Evolutionary conservation across 2,797 vertebrate genomes (phyloP).

Genomic region (Calcarius lapponicus): DNA sequence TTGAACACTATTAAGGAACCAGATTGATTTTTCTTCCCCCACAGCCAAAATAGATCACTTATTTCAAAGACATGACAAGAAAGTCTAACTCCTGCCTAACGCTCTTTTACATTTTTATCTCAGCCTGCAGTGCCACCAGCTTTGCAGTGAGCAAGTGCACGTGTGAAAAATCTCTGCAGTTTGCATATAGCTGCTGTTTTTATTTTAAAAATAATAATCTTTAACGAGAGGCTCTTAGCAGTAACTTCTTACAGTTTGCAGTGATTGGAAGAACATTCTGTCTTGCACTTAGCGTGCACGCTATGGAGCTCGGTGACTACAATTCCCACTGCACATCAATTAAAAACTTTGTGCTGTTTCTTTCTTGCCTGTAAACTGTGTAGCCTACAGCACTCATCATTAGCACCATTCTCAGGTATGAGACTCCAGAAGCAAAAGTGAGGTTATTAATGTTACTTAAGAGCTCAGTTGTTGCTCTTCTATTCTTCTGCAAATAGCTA

Average conservation of each 20-base stretch:
- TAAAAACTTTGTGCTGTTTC: constrained; percentile 48
- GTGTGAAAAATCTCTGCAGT: not conserved
- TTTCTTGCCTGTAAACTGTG: not conserved
- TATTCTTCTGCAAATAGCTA: constrained; percentile 71
- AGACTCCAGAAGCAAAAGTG: constrained; percentile 38
- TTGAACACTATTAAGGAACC: constrained; percentile 37
- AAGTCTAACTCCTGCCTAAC: constrained; percentile 18
- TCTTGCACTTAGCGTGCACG: constrained; percentile 8
- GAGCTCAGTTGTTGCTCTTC: constrained; percentile 61
- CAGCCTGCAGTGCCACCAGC: constrained; percentile 29
- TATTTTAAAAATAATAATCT: not conserved
- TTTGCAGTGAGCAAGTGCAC: constrained; percentile 12
- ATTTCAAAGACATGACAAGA: constrained; percentile 55
- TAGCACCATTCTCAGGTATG: constrained; percentile 30
- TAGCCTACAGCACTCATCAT: constrained; percentile 7
- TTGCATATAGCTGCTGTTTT: not conserved
- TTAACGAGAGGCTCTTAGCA: not conserved
- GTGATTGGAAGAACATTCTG: constrained; percentile 20
- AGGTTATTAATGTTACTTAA: constrained; percentile 65
- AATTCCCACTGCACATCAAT: constrained; percentile 50
- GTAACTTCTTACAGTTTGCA: not conserved
- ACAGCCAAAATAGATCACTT: constrained; percentile 47
- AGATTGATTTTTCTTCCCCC: constrained; percentile 23
- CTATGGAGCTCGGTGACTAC: constrained; percentile 12
- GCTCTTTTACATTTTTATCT: not conserved